phyloP scores from a whole-genome alignment of 2,888 invertebrate genomes.

The Rhagium mordax region DNA sequence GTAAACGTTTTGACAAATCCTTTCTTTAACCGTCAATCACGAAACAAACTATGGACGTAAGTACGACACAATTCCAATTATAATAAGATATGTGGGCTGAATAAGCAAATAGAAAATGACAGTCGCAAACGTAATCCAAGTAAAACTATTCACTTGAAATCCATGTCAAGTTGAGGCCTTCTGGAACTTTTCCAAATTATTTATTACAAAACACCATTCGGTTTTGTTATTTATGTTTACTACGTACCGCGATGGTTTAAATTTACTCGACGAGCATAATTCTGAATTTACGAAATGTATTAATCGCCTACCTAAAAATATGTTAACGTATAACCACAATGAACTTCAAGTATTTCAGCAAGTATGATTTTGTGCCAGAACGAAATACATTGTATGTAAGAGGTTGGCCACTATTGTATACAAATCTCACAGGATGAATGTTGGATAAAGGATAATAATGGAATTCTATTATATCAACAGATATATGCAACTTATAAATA shows the following conservation, averaged over 20 bases:
- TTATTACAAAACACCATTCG: background rate
- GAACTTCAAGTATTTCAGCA: background rate
- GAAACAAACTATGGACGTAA: background rate
- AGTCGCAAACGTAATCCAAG: slow-evolving; percentile 19
- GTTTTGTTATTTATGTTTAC: background rate
- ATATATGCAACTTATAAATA: no score
- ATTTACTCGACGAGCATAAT: background rate
- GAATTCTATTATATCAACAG: no score
- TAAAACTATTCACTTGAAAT: slow-evolving; percentile 20
- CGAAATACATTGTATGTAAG: no score
- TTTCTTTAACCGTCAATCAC: background rate
- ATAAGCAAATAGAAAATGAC: slow-evolving; percentile 10
- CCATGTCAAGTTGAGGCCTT: slow-evolving; percentile 37
- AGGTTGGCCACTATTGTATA: no score
- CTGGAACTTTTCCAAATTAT: slow-evolving; percentile 33
- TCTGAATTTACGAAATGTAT: background rate
- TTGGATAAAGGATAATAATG: no score
- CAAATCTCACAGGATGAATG: no score
- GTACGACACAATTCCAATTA: background rate
- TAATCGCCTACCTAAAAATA: background rate
- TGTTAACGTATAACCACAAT: background rate
- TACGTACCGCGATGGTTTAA: background rate
- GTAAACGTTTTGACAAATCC: background rate
- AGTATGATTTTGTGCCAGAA: background rate
- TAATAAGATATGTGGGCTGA: slow-evolving; percentile 1